Evolutionary conservation across 2,888 invertebrate genomes (phyloP), one percentile per base, ranked within the genome.

Genomic region (Nesidiocoris tenuis): DNA sequence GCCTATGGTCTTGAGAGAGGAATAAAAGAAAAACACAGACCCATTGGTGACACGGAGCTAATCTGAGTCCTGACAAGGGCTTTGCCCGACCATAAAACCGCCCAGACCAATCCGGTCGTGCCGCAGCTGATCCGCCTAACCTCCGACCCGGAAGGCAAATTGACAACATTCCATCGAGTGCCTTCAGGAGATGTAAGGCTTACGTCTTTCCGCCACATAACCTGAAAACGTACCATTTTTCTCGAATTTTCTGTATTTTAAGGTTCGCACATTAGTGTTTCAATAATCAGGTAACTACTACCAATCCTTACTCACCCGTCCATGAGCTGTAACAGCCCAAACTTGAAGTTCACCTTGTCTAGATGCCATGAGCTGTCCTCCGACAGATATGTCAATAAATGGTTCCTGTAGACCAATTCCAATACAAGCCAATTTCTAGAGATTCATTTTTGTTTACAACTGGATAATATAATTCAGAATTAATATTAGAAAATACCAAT

Each of bases 311-410:
- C 82, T 83, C 84, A 91, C 93, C 82, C 95, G 86, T 71, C 96
- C 96, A 82, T 94, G 91, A 39, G 95, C 92, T 24, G 96, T 96
- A 71, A 96, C 93, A 9, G 95, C 93, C 96, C 96, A 97, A 7
- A 97, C 95, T 77, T 91, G 86, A 81, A 95, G 87, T 56, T 88
- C 81, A 22, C 94, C 94, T 17, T 89, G 86, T 77, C 89, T 87
- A 21, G 91, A 91, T 67, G 93, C 90, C 79, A 95, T 88, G 82
- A 89, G 89, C 82, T 91, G 90, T 23, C 96, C 95, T 54, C 96
- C 95, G 80, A 95, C 90, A 77, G 91, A 88, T 64, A 96, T 89
- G 86, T 96, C 95, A 82, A 95, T 94, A 82, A 97, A 96, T 2
- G 96, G 96, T 83, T 96, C 96, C 87, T 91, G 79, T 77, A 85